A percentile compares a stretch with the other conserved stretches of the same genome.
Evolutionary conservation across 2,888 invertebrate species (phyloP).

Genomic region (Dolichomitus sp.): DNA sequence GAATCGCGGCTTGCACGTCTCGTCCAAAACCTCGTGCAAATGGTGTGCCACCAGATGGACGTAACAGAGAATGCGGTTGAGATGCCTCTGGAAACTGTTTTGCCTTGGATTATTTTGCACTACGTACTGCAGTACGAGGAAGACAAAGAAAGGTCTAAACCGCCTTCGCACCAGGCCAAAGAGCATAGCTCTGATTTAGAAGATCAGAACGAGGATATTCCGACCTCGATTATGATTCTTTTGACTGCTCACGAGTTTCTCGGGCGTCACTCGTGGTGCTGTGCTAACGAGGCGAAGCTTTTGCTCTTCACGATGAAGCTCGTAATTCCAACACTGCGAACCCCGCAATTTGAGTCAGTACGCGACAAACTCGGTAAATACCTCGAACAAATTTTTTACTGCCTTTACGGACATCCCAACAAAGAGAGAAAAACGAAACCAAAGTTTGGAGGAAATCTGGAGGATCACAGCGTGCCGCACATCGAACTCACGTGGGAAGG

Average conservation of each 20-base stretch:
- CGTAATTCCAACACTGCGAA: constrained; percentile 90
- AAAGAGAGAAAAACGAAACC: constrained; percentile 88
- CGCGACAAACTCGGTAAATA: constrained; percentile 92
- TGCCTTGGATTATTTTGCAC: constrained; percentile 95
- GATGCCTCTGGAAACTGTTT: constrained; percentile 90
- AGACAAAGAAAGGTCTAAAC: constrained; percentile 89
- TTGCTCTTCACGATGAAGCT: constrained; percentile 93
- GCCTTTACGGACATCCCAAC: constrained; percentile 94
- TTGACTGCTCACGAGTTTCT: constrained; percentile 95
- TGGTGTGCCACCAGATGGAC: constrained; percentile 93
- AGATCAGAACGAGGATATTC: constrained; percentile 89
- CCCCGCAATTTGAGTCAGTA: constrained; percentile 89
- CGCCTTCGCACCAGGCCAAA: constrained; percentile 71
- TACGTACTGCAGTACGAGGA: constrained; percentile 92
- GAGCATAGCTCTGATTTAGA: constrained; percentile 74
- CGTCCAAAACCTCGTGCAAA: constrained; percentile 91
- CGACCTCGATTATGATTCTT: constrained; percentile 92
- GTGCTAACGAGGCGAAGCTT: constrained; percentile 92
- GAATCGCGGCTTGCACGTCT: constrained; percentile 90
- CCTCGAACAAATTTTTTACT: constrained; percentile 95
- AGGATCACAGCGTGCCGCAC: constrained; percentile 92
- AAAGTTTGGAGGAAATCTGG: constrained; percentile 87
- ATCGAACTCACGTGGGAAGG: constrained; percentile 91
- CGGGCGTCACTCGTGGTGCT: constrained; percentile 93
- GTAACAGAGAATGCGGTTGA: constrained; percentile 89